A percentile compares a stretch with the other conserved stretches of the same genome.
Evolutionary conservation across 2,888 invertebrate species (phyloP).

Genomic region (Conomelus anceps): DNA sequence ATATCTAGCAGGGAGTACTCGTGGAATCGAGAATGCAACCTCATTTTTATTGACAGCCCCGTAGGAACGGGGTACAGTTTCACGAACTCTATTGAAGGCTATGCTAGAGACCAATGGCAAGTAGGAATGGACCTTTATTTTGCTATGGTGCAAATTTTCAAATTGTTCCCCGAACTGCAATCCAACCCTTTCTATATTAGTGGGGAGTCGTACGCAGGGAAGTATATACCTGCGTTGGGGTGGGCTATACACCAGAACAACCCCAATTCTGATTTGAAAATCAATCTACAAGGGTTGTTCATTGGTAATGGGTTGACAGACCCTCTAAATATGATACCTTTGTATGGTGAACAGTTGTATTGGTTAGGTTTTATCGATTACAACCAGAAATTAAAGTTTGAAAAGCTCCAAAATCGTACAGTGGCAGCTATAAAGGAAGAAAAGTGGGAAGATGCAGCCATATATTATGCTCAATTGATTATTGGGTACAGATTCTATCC

Average conservation of each 20-base stretch:
- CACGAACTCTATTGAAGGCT: conserved; percentile 49
- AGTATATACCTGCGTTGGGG: conserved; percentile 48
- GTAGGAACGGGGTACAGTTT: conserved; percentile 60
- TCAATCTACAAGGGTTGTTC: conserved; percentile 50
- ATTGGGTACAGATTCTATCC: conserved; percentile 39
- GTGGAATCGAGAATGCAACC: conserved; percentile 53
- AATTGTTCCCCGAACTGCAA: conserved; percentile 50
- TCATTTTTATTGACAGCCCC: conserved; percentile 60
- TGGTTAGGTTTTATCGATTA: conserved; percentile 46
- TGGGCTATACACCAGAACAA: conserved; percentile 50
- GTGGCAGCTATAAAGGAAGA: conserved; percentile 35
- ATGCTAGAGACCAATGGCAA: conserved; percentile 49
- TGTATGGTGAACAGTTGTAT: conserved; percentile 48
- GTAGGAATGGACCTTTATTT: conserved; percentile 50
- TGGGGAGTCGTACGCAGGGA: conserved; percentile 58
- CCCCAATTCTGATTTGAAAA: conserved; percentile 43
- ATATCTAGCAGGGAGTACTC: conserved; percentile 44
- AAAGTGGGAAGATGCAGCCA: conserved; percentile 38
- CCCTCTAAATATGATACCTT: conserved; percentile 45
- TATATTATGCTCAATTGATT: conserved; percentile 34
- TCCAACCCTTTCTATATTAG: conserved; percentile 52
- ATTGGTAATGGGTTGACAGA: conserved; percentile 51
- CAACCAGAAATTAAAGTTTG: conserved; percentile 32
- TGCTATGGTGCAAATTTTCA: conserved; percentile 52
- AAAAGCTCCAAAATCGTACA: conserved; percentile 31